Base-by-base conservation (phyloP, 2,113 vertebrate species). In the Microcebus murinus region DNA sequence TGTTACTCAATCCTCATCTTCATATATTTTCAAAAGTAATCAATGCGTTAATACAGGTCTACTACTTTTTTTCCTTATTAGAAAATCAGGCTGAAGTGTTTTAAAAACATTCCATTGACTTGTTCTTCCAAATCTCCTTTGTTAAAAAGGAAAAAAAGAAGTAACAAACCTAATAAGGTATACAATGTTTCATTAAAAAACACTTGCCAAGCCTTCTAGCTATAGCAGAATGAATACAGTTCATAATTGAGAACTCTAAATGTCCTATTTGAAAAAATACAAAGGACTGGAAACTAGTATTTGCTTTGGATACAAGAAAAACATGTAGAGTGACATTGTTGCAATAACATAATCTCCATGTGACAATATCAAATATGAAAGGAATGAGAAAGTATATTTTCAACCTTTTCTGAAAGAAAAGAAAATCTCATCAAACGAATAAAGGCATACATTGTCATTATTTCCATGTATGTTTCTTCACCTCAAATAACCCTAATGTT, bases 221-320 rank as follows among this genome's bases (percentile, higher is more conserved):
- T 96, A 97, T 61, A 98, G 57, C 81, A 97, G 89, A 82, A 71
- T 74, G 94, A 98, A 97, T 65, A 76, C 74, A 96, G 81, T 96
- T 96, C 92, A 92, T 83, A 80, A 96, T 45, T 89, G n/a, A 4
- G 79, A 50, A 95, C 92, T 92, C 68, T 68, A 85, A 95, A 61
- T 96, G 95, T 97, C 68, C 73, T 50, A 94, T 95, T 95, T 96
- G 70, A 96, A 98, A 98, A 89, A 74, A 59, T 36, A 97, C 70
- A 97, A 96, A 93, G 85, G 27, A 94, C 8, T 96, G 45, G 83
- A 98, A 97, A 96, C 65, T 96, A 11, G 2, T 79, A 96, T 98
- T 98, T 98, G 86, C 84, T 98, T 98, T 98, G 96, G 97, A 97
- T 96, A 97, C 25, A 4, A 97, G 95, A 83, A 91, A 92, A 97